Percentiles rank a stretch among this genome's conserved stretches.
Conservation (phyloP, 2,888 invertebrate genomes). For the Meghimatium bilineatum region DNA sequence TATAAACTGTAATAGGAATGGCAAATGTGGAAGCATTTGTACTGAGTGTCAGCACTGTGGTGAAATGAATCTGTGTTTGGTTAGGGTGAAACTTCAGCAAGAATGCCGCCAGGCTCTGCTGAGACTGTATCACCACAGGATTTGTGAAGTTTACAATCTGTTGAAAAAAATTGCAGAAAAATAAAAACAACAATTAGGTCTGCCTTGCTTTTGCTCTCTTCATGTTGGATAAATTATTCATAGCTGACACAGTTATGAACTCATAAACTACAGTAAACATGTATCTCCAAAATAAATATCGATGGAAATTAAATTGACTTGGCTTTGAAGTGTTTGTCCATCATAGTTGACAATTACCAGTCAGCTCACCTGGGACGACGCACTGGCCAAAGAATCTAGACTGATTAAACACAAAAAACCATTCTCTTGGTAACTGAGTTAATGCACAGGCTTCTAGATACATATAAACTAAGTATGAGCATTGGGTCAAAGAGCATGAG, state of each 20-base stretch:
- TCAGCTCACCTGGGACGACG: too few species aligned
- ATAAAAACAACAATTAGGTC: background rate
- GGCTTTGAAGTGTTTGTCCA: too few species aligned
- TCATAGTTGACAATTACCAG: too few species aligned
- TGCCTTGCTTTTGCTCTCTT: background rate
- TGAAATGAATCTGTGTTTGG: conserved; percentile 81
- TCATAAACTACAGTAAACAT: background rate
- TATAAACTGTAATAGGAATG: conserved; percentile 85
- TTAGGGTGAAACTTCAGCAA: conserved; percentile 80
- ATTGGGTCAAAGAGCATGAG: too few species aligned
- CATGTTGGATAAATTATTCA: background rate
- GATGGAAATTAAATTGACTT: too few species aligned
- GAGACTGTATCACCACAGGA: conserved; percentile 81
- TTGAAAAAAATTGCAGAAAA: too few species aligned
- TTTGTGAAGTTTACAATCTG: conserved; percentile 79
- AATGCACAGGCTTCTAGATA: too few species aligned
- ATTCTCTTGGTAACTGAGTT: too few species aligned
- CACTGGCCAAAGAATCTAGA: too few species aligned
- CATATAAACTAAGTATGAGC: too few species aligned
- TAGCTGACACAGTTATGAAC: background rate
- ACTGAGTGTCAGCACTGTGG: conserved; percentile 82
- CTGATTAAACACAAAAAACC: too few species aligned
- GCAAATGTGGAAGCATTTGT: conserved; percentile 86
- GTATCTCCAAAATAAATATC: too few species aligned
- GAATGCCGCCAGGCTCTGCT: conserved; percentile 81